These are phyloP conservation scores for Tolmerus cingulatus DNA, from an alignment of 2,888 invertebrate genomes.

Conservation along the genomic window DNA sequence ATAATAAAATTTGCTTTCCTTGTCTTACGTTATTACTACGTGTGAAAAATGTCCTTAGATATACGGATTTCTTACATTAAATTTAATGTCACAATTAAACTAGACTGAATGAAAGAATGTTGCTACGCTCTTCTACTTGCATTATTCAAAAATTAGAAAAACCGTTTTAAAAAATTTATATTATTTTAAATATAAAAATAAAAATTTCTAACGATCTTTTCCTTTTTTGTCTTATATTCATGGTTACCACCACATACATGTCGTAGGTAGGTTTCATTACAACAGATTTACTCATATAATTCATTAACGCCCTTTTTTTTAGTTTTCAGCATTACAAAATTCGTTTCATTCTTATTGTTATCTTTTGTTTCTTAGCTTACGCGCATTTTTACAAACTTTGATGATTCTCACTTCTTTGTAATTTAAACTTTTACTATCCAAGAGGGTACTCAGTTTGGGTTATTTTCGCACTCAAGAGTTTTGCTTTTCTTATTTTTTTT, in stretches of 20 bases:
- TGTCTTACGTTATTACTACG: constrained; percentile 34
- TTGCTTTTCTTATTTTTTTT: background rate
- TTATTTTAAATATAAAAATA: constrained; percentile 37
- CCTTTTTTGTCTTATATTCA: background rate
- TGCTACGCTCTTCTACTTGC: background rate
- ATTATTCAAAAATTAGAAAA: constrained; percentile 11
- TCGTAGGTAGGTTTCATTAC: constrained; percentile 23
- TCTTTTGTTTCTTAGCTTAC: constrained; percentile 22
- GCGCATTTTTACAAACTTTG: background rate
- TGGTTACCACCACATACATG: constrained; percentile 16
- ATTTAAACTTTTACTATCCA: background rate
- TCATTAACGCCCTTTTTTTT: background rate
- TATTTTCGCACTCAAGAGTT: constrained; percentile 3
- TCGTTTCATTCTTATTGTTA: constrained; percentile 40
- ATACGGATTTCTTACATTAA: constrained; percentile 19
- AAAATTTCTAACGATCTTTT: constrained; percentile 3
- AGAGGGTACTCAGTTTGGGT: background rate
- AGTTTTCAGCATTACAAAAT: constrained; percentile 40
- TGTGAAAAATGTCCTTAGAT: constrained; percentile 39
- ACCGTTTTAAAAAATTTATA: constrained; percentile 16
- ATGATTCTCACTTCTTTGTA: constrained; percentile 7
- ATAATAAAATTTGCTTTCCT: constrained; percentile 33
- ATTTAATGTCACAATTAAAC: constrained; percentile 34
- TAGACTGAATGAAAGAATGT: constrained; percentile 36
- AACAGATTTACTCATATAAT: constrained; percentile 16